Evolutionary conservation across 2,113 vertebrate species (phyloP), one percentile per base, ranked within the genome.

Genomic region (Pristiophorus japonicus): DNA sequence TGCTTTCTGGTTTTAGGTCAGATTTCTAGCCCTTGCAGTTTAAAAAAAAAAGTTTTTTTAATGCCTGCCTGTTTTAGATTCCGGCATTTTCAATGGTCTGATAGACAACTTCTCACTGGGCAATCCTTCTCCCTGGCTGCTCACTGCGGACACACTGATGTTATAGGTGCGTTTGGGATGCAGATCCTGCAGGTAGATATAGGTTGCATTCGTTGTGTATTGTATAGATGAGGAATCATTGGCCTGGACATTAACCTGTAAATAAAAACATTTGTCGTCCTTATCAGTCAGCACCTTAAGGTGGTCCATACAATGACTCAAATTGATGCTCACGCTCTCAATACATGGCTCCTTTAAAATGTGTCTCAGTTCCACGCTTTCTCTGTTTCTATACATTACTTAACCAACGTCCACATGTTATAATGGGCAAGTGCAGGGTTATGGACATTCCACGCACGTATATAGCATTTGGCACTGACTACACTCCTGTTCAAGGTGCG

Each of bases 121-220:
- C 11, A 62, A 27, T n/a, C 95, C 67, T 75, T 78, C 66, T 6
- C 95, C 95, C 30, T 67, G 65, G 8, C 51, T 55, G 51, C 75
- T 92, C 16, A 95, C 95, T 14, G 95, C 95, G 59, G 95, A 70
- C 6, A 95, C 95, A 1, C 22, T 92, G 95, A 95, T 95, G 67
- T 59, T n/a, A 42, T 95, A 95, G 30, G 42, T 24, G 12, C 20
- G 42, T 1, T 51, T 55, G 0, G 45, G 95, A 51, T 47, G 6
- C 85, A 95, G 20, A n/a, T 91, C 66, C 38, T 92, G 81, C 5
- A 95, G 27, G 34, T 95, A 95, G 42, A 95, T 34, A 55, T 70
- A 95, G 45, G 30, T 94, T 34, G 42, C 2, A 38, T 59, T 73
- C 4, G 85, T 90, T n/a, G 95, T 95, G 63, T 91, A 87, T 51